Evolutionary conservation across 2,888 invertebrate species (phyloP), one percentile per base, ranked within the genome.

Genomic region (Pocota personata): DNA sequence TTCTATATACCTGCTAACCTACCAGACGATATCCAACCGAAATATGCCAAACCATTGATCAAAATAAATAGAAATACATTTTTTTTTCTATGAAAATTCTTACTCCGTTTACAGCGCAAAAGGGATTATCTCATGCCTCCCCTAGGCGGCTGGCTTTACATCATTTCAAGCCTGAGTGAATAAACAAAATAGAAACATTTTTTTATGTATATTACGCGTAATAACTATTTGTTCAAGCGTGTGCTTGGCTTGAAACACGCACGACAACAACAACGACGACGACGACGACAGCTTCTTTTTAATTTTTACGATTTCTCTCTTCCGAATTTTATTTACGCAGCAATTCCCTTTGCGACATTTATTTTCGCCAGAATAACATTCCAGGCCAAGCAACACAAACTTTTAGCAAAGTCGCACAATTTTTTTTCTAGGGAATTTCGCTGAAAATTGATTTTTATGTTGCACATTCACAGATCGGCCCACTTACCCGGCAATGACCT

Each of bases 151-250:
- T 43, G 43, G 60, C 50, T 52, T 80, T 84, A 76, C 58, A 71
- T 80, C 84, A 84, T 84, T 84, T 84, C 84, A 84, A 79, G 84
- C 84, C 75, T 66, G 50, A 75, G 19, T 71, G 84, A 57, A 60
- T 84, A 69, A 75, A 75, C 84, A 79, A 66, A 80, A 80, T 66
- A 83, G 72, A 78, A 73, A 79, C 67, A 79, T 78, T 73, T 66
- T 55, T 66, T 46, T 67, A 19, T 83, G 71, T 78, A 62, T 78
- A 83, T 83, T 73, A 72, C 73, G 84, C 84, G 75, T 75, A 64
- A 80, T 75, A 84, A 84, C 57, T 84, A 80, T 80, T 84, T 80
- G 75, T 71, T 84, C 24, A 75, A 71, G 80, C 84, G 73, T 84
- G 57, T 71, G 75, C 57, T 73, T 55, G 50, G 72, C 37, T 78